phyloP scores from a whole-genome alignment of 1,140 invertebrate genomes.

The Penaeus chinensis region DNA sequence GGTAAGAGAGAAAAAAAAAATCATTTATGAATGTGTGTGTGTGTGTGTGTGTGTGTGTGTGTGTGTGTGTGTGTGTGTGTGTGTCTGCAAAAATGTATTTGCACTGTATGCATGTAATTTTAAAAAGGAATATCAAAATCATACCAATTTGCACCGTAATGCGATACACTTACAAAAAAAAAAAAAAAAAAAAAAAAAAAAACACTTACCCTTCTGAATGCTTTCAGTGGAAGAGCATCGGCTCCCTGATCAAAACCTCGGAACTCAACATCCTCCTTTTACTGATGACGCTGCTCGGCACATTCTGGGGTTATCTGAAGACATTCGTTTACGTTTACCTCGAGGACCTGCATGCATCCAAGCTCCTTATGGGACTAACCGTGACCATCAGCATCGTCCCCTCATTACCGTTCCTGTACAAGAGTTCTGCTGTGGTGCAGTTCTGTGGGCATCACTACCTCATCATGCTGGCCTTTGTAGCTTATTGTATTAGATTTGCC shows the following conservation, averaged over 20 bases:
- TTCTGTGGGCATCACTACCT: constrained; percentile 87
- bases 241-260: constrained; percentile 70
- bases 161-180: no score
- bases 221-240: constrained; percentile 64
- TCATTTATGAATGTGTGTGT: no score
- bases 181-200: not conserved
- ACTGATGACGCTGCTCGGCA: constrained; percentile 78
- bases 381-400: constrained; percentile 76
- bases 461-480: constrained; percentile 81
- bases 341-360: constrained; percentile 71
- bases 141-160: not conserved
- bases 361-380: constrained; percentile 76
- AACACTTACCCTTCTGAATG: not conserved
- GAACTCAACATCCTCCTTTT: constrained; percentile 78
- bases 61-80: no score
- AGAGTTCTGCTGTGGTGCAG: constrained; percentile 83
- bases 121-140: not conserved
- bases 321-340: constrained; percentile 79
- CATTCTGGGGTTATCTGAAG: constrained; percentile 83
- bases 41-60: no score
- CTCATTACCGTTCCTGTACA: constrained; percentile 80
- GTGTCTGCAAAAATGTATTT: not conserved
- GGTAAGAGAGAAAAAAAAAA: constrained; percentile 31
- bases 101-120: no score
- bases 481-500: constrained; percentile 82